A percentile compares a stretch with the other conserved stretches of the same genome.
These are phyloP conservation scores for Cheirogaleus major DNA, from an alignment of 2,797 vertebrate genomes.

Conservation along the genomic window DNA sequence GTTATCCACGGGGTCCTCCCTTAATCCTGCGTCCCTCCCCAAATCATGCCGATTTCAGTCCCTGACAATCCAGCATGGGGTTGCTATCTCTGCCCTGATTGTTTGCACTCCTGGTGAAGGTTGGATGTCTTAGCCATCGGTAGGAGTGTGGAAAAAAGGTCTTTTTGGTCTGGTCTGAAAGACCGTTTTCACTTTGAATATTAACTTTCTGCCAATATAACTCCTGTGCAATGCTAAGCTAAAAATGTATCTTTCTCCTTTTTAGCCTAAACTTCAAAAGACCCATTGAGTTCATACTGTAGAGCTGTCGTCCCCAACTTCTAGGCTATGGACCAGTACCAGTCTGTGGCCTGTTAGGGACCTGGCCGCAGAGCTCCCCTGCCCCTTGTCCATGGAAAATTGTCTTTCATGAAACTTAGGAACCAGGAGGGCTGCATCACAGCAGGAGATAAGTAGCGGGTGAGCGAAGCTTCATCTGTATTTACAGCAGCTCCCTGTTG, in stretches of 20 bases:
- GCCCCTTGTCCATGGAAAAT: no score
- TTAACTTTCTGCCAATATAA: not conserved
- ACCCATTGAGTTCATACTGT: not conserved
- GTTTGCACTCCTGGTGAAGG: not conserved
- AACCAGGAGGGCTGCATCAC: no score
- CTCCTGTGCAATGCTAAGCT: not conserved
- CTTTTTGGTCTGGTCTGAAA: conserved; percentile 10
- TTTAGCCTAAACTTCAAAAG: not conserved
- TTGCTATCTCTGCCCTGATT: not conserved
- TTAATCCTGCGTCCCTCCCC: not conserved
- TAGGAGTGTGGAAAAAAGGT: not conserved
- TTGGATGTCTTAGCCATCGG: not conserved
- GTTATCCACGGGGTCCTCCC: not conserved
- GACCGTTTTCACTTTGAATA: not conserved
- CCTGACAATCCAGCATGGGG: fast-evolving
- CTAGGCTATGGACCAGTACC: no score
- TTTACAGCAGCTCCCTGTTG: no score
- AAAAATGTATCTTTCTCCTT: not conserved
- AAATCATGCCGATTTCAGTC: not conserved
- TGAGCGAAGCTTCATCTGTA: no score
- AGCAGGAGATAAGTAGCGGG: no score
- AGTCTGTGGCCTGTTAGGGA: no score
- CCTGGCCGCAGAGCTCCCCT: no score
- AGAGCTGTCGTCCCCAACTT: no score
- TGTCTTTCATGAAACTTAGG: no score